A percentile compares a stretch with the other conserved stretches of the same genome.
phyloP scores from a whole-genome alignment of 2,113 vertebrate genomes.

The Hiodon alosoides region DNA sequence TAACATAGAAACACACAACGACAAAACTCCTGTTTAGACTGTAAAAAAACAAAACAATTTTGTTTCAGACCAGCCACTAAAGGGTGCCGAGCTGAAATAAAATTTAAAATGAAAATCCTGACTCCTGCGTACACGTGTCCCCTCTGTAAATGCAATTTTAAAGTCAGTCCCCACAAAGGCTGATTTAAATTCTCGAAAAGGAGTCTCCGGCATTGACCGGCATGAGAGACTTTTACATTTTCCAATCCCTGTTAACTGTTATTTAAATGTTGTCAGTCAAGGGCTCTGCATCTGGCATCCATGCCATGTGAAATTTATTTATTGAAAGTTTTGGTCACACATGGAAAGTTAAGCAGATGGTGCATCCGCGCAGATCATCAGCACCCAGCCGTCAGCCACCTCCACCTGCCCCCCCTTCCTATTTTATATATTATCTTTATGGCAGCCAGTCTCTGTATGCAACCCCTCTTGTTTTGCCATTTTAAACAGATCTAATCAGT shows the following conservation, averaged over 20 bases:
- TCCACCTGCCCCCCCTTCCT: slow-evolving; percentile 25
- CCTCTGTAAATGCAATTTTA: not conserved
- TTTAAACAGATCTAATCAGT: slow-evolving; percentile 88
- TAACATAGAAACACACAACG: too few relatives aligned
- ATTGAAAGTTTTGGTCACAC: slow-evolving; percentile 83
- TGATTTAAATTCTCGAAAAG: slow-evolving; percentile 36
- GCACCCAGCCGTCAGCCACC: slow-evolving; percentile 31
- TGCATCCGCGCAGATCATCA: slow-evolving; percentile 49
- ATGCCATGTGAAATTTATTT: slow-evolving; percentile 67
- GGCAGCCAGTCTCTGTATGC: slow-evolving; percentile 63
- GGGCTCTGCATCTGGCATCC: slow-evolving; percentile 57
- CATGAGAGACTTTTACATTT: slow-evolving; percentile 35
- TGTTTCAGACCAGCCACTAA: not conserved
- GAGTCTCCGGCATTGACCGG: slow-evolving; percentile 24
- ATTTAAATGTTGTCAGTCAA: slow-evolving; percentile 70
- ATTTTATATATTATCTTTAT: slow-evolving; percentile 68
- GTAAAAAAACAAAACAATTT: not conserved
- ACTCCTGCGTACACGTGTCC: not conserved
- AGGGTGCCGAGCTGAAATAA: not conserved
- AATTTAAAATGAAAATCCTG: not conserved
- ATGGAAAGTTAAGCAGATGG: slow-evolving; percentile 85
- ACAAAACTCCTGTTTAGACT: not conserved
- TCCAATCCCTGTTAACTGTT: slow-evolving; percentile 56
- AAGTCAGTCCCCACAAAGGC: slow-evolving; percentile 16
- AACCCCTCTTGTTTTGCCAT: slow-evolving; percentile 69